A percentile compares a stretch with the other conserved stretches of the same genome.
Conservation (phyloP, 2,888 invertebrate species). For the Mongoloraphidia duomilia region DNA sequence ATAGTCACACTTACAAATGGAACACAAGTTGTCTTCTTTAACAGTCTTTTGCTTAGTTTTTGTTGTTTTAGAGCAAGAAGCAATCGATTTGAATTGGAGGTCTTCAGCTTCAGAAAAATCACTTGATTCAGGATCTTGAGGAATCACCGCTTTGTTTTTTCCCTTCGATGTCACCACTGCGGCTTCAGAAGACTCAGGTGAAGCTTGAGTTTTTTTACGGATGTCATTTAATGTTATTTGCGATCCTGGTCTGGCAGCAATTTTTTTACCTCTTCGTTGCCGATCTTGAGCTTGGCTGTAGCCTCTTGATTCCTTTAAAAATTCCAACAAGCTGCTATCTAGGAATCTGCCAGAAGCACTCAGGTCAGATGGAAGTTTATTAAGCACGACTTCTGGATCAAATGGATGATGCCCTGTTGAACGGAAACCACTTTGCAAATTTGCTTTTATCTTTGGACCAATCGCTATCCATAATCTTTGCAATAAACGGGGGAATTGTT, state of each 20-base stretch:
- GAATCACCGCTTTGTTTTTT: no score
- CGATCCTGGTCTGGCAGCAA: neutral
- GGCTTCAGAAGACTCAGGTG: no score
- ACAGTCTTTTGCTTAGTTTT: no score
- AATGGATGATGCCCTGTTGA: slow-evolving; percentile 8
- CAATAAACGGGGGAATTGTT: slow-evolving; percentile 8
- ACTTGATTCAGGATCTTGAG: no score
- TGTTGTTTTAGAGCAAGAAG: no score
- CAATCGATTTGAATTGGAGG: no score
- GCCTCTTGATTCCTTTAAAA: slow-evolving; percentile 4
- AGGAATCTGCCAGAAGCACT: slow-evolving; percentile 2
- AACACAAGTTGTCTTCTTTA: no score
- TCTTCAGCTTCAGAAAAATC: no score
- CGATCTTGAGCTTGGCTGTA: neutral
- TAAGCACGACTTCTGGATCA: slow-evolving; percentile 4
- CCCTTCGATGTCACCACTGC: no score
- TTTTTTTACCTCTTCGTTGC: neutral
- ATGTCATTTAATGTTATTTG: no score
- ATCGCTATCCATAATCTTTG: slow-evolving; percentile 7
- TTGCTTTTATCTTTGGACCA: neutral
- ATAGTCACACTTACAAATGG: no score
- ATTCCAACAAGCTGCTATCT: slow-evolving; percentile 2
- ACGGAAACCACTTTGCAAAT: slow-evolving; percentile 5
- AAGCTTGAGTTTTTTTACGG: no score
- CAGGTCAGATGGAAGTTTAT: slow-evolving; percentile 3